Evolutionary conservation across 2,888 invertebrate genomes (phyloP).

Genomic region (Eudemis profundana): DNA sequence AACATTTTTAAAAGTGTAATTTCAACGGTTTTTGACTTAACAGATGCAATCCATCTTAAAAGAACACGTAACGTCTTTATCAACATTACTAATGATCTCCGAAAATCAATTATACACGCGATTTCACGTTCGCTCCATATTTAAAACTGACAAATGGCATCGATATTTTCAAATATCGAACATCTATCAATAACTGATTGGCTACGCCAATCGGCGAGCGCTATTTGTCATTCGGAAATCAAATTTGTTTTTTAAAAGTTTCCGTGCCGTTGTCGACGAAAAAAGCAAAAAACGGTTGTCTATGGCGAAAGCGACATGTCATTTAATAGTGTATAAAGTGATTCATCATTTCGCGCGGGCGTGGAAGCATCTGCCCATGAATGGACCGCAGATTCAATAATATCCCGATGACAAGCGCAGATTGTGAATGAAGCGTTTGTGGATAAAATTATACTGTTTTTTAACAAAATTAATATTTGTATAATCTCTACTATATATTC

Average conservation of each 20-base stretch:
- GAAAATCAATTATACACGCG: constrained; percentile 47
- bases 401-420: constrained; percentile 17
- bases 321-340: constrained; percentile 40
- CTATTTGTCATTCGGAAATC: constrained; percentile 73
- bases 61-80: constrained; percentile 16
- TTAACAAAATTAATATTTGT: not conserved
- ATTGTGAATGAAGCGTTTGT: not conserved
- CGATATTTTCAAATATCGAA: constrained; percentile 65
- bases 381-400: constrained; percentile 22
- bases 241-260: constrained; percentile 47
- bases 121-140: constrained; percentile 54
- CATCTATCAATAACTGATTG: constrained; percentile 77
- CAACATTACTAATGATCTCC: constrained; percentile 24
- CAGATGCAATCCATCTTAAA: constrained; percentile 19
- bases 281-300: constrained; percentile 42
- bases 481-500: not conserved
- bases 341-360: constrained; percentile 34
- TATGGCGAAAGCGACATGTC: constrained; percentile 42
- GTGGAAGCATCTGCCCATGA: constrained; percentile 40
- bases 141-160: constrained; percentile 76
- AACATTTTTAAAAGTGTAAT: not conserved
- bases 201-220: constrained; percentile 70
- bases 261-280: constrained; percentile 28
- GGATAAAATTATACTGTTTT: not conserved
- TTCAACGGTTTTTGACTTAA: constrained; percentile 2